Percentiles rank a stretch among this genome's conserved stretches.
phyloP scores from a whole-genome alignment of 2,797 vertebrate genomes.

The Mormyrus hasselquistii region DNA sequence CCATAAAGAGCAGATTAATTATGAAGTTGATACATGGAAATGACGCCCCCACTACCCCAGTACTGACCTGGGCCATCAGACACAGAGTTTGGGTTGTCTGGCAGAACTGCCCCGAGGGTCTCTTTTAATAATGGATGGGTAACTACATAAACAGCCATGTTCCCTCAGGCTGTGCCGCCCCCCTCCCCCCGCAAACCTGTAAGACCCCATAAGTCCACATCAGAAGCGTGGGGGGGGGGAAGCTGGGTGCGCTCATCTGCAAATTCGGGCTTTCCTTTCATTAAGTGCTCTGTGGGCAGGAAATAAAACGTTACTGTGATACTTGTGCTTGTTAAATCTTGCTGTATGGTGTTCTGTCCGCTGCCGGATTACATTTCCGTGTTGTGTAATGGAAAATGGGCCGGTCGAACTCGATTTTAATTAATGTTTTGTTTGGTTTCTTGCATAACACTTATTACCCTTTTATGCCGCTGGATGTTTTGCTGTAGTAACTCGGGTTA shows the following conservation, averaged over 20 bases:
- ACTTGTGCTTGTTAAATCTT: background rate
- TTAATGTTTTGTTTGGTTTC: background rate
- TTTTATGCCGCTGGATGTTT: background rate
- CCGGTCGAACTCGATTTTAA: background rate
- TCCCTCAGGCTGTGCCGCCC: background rate
- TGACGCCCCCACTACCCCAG: background rate
- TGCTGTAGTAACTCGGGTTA: background rate
- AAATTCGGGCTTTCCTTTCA: background rate
- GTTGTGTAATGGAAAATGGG: background rate
- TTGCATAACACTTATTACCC: background rate
- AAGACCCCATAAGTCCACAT: background rate
- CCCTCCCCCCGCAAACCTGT: background rate
- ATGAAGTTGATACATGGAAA: background rate
- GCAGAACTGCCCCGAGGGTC: background rate
- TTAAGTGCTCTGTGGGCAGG: background rate
- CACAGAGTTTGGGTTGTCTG: background rate
- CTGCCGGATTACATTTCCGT: background rate
- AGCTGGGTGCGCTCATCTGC: background rate
- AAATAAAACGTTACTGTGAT: background rate
- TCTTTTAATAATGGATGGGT: constrained; percentile 12
- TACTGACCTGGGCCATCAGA: background rate
- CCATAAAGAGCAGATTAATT: background rate
- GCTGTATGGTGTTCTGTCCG: background rate
- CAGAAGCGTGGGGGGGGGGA: background rate
- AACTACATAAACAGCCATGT: background rate